Percentiles rank a stretch among this genome's conserved stretches.
These are phyloP conservation scores for Panagrolaimus sp. DNA, from an alignment of 1,140 invertebrate species.

Conservation along the genomic window DNA sequence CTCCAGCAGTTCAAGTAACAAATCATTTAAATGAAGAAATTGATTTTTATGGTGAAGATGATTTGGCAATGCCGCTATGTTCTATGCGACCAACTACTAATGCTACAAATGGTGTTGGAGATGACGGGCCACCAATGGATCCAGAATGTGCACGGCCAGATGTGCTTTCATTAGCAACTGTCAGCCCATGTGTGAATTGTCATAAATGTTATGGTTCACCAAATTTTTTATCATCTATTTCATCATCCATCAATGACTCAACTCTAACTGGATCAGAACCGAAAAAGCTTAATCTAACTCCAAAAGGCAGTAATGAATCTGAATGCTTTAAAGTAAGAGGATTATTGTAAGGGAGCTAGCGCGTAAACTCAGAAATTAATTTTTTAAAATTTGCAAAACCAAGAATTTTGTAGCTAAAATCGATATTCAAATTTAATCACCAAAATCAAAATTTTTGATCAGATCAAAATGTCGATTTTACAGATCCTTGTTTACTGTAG, in stretches of 20 bases:
- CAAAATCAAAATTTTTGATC: too few species aligned
- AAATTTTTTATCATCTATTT: not conserved
- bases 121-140: slow-evolving; percentile 3
- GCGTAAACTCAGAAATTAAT: too few species aligned
- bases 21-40: slow-evolving; percentile 7
- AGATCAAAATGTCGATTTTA: too few species aligned
- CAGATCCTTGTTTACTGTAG: too few species aligned
- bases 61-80: not conserved
- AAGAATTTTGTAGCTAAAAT: too few species aligned
- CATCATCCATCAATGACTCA: not conserved
- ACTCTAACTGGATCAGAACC: not conserved
- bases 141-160: not conserved
- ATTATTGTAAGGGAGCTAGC: too few species aligned
- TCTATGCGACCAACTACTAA: too few species aligned
- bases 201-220: not conserved
- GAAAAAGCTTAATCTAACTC: not conserved
- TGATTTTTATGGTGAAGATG: slow-evolving; percentile 18
- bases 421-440: too few species aligned
- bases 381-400: too few species aligned
- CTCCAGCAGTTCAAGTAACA: not conserved
- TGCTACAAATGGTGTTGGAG: too few species aligned
- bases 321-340: not conserved
- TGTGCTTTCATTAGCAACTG: not conserved
- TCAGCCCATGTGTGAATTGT: slow-evolving; percentile 4
- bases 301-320: not conserved